Evolutionary conservation across 2,113 vertebrate genomes (phyloP).

Genomic region (Bubo blakistoni): DNA sequence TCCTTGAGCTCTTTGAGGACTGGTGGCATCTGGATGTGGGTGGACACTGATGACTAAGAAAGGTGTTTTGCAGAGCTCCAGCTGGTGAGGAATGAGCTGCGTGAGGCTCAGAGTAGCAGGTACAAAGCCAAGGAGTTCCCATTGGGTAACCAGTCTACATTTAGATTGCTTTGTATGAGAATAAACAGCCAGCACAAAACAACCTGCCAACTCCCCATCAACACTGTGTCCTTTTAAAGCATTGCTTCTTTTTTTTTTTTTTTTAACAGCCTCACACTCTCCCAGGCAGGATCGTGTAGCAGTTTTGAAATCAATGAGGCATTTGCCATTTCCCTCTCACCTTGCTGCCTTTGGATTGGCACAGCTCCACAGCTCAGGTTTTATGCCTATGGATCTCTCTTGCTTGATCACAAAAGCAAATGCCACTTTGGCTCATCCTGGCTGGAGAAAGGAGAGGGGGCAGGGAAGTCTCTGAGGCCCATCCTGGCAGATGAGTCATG

Average conservation of each 20-base stretch:
- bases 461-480: not conserved
- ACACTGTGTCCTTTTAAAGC: not conserved
- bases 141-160: not conserved
- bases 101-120: not conserved
- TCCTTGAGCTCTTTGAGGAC: not conserved
- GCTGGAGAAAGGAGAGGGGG: not conserved
- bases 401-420: fast-evolving
- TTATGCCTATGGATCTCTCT: not conserved
- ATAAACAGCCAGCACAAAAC: conserved; percentile 1
- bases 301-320: conserved; percentile 8
- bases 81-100: not conserved
- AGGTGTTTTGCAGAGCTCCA: conserved; percentile 14
- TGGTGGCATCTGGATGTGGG: conserved; percentile 31
- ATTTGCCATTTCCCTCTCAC: conserved; percentile 34
- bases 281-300: conserved; percentile 5
- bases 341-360: not conserved
- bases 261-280: not conserved
- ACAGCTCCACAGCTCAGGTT: not conserved
- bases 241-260: not conserved
- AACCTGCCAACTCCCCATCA: not conserved
- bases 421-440: not conserved
- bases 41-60: not conserved
- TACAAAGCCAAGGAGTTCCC: conserved; percentile 33
- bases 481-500: not conserved
- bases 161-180: not conserved